Evolutionary conservation across 2,113 vertebrate species (phyloP).

Genomic region (Zeus faber): DNA sequence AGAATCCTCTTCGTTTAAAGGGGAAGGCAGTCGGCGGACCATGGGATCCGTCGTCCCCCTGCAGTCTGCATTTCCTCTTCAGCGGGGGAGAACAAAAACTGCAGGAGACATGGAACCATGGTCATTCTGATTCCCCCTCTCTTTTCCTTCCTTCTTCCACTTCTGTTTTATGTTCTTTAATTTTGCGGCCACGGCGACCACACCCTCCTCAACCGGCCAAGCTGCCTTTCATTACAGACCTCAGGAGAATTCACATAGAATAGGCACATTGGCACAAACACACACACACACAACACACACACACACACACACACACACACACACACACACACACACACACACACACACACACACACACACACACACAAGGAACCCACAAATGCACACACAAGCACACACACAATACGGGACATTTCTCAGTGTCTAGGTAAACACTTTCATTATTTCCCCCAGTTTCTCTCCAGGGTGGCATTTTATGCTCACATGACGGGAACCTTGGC

Average conservation of each 20-base stretch:
- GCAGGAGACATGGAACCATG: slow-evolving; percentile 37
- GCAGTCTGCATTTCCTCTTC: slow-evolving; percentile 46
- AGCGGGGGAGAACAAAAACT: slow-evolving; percentile 42
- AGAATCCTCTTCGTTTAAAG: too few relatives aligned
- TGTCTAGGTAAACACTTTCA: slow-evolving; percentile 57
- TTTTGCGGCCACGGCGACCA: slow-evolving; percentile 65
- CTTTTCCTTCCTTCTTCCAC: slow-evolving; percentile 49
- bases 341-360: background rate
- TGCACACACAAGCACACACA: slow-evolving; percentile 1
- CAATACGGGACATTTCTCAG: slow-evolving; percentile 25
- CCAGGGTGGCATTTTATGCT: slow-evolving; percentile 20
- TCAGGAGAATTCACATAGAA: slow-evolving; percentile 61
- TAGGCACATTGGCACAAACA: slow-evolving; percentile 32
- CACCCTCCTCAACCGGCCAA: slow-evolving; percentile 62
- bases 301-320: background rate
- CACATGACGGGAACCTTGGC: slow-evolving; percentile 36
- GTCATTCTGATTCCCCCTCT: slow-evolving; percentile 44
- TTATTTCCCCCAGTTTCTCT: slow-evolving; percentile 41
- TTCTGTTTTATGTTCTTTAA: slow-evolving; percentile 67
- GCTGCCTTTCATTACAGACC: slow-evolving; percentile 70
- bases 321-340: background rate
- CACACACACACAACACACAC: background rate
- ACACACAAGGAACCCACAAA: slow-evolving; percentile 6
- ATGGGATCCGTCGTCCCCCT: slow-evolving; percentile 11
- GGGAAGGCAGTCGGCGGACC: background rate